phyloP scores from a whole-genome alignment of 2,888 invertebrate genomes.

The Ethmia dodecea region DNA sequence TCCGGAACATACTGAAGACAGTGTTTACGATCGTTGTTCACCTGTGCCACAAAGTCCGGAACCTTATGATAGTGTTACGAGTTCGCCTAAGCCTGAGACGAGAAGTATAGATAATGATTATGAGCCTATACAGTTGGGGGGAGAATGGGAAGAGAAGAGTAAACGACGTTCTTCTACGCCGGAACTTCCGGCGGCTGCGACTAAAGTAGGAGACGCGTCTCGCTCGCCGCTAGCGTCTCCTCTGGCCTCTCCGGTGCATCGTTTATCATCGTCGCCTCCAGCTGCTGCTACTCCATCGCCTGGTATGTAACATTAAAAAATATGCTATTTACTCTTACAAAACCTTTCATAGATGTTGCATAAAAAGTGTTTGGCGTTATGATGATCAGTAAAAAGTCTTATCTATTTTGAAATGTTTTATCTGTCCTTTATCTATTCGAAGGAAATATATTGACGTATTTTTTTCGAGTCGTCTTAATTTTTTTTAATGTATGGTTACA shows the following conservation, averaged over 20 bases:
- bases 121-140: slow-evolving; percentile 50
- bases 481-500: too few species aligned
- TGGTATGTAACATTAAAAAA: slow-evolving; percentile 45
- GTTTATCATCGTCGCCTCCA: slow-evolving; percentile 42
- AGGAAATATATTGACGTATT: slow-evolving; percentile 31
- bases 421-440: slow-evolving; percentile 37
- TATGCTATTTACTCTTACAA: not conserved
- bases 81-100: slow-evolving; percentile 31
- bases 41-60: slow-evolving; percentile 36
- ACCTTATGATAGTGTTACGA: slow-evolving; percentile 38
- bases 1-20: slow-evolving; percentile 33
- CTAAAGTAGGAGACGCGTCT: slow-evolving; percentile 37
- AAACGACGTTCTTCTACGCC: slow-evolving; percentile 64
- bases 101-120: slow-evolving; percentile 46
- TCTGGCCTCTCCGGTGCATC: slow-evolving; percentile 55
- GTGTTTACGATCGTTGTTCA: slow-evolving; percentile 27
- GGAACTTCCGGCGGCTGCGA: slow-evolving; percentile 43
- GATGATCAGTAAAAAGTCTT: slow-evolving; percentile 22
- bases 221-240: slow-evolving; percentile 57
- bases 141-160: slow-evolving; percentile 55
- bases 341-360: not conserved
- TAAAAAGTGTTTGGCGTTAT: too few species aligned
- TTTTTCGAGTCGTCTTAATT: too few species aligned
- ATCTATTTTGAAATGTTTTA: slow-evolving; percentile 46
- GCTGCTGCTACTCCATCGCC: slow-evolving; percentile 46